Evolutionary conservation across 2,113 vertebrate species (phyloP).

Genomic region (Odontesthes bonariensis): DNA sequence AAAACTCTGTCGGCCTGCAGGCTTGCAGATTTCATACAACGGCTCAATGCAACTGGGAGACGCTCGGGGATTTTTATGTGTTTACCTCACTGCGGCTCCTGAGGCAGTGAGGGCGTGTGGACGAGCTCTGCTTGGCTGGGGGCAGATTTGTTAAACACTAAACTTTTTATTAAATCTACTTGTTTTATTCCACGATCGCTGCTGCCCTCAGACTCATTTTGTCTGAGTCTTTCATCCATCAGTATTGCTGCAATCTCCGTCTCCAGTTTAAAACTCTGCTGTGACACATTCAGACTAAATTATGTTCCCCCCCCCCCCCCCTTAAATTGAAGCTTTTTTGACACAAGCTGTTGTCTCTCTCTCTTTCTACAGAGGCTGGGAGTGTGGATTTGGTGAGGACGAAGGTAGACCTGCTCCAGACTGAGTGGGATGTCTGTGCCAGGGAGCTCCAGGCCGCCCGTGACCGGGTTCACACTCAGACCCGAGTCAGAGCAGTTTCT

Average conservation of each 20-base stretch:
- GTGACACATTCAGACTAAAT: no score
- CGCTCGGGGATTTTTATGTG: constrained; percentile 43
- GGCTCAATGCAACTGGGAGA: constrained; percentile 40
- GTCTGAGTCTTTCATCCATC: constrained; percentile 3
- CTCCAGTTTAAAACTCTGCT: neutral
- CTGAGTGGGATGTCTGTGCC: constrained; percentile 83
- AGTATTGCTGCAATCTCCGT: neutral
- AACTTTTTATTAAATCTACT: constrained; percentile 22
- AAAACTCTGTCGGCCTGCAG: constrained; percentile 49
- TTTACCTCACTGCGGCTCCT: constrained; percentile 38
- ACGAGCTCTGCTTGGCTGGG: constrained; percentile 6
- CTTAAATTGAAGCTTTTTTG: neutral
- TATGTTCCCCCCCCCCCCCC: no score
- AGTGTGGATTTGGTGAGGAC: constrained; percentile 70
- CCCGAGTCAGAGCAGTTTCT: constrained; percentile 82
- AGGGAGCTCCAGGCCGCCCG: constrained; percentile 82
- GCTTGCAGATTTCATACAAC: constrained; percentile 50
- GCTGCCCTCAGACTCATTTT: neutral
- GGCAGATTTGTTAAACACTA: constrained; percentile 17
- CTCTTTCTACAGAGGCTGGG: constrained; percentile 78
- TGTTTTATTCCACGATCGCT: neutral
- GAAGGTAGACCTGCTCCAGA: constrained; percentile 78
- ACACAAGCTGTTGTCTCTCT: neutral
- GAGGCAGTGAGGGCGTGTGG: constrained; percentile 21
- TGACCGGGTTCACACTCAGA: constrained; percentile 83